Evolutionary conservation across 1,140 invertebrate species (phyloP), one percentile per base, ranked within the genome.

Genomic region (Chelonus insularis): DNA sequence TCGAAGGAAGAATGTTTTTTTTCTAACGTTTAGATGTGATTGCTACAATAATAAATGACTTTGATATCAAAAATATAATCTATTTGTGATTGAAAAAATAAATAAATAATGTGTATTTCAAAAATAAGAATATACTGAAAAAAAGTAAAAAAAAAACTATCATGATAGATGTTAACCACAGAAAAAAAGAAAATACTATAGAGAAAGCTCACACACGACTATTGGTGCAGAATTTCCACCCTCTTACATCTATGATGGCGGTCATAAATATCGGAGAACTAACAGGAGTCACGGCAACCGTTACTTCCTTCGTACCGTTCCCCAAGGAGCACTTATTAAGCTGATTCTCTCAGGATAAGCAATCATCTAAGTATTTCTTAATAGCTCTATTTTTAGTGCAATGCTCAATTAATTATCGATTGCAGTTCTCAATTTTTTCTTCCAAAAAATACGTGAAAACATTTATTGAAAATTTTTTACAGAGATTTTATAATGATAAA

Each of bases 351-450:
- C 63, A 71, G 68, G 65, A 43, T 69, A 68, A 63, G 65, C 76
- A 77, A 78, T 80, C 70, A 75, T 76, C 74, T 73, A 74, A 81
- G 73, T 75, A 79, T 77, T 76, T 73, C 68, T 68, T 73, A 75
- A 74, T 64, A 66, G 37, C 12, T 62, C 57, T 60, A 39, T 65
- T 61, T 57, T 52, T 63, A 54, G 18, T 59, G 56, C 60, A 64
- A 70, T 71, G 69, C 16, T 57, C 59, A 16, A 36, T 41, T 48
- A 23, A 50, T 34, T 20, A 37, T 32, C 21, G 14, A n/a, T n/a
- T 41, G 8, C 14, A 16, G 11, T 39, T n/a, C 5, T 39, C n/a
- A 1, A 39, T 7, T 34, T 34, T 34, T 34, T 34, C 0, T 6
- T 11, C 1, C 11, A 7, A 34, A 34, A 34, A 34, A 34, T 34